These are phyloP conservation scores for Unio pictorum DNA, from an alignment of 2,888 invertebrate species.

Conservation along the genomic window DNA sequence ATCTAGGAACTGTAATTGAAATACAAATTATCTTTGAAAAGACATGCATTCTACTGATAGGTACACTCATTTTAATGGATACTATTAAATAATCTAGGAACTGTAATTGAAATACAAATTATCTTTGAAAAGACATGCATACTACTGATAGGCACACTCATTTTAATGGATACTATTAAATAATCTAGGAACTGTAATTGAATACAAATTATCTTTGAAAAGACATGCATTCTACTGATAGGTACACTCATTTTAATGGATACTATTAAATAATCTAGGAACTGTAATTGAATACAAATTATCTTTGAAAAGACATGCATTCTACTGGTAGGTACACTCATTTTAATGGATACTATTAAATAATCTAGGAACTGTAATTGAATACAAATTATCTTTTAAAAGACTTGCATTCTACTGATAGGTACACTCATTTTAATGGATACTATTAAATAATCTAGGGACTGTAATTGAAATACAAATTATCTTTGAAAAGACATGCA, in stretches of 20 bases:
- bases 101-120: conserved; percentile 66
- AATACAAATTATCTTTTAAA: too few species aligned
- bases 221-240: background rate
- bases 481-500: background rate
- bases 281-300: conserved; percentile 66
- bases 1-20: conserved; percentile 68
- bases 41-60: background rate
- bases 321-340: background rate
- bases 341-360: background rate
- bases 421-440: background rate
- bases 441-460: conserved; percentile 44
- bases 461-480: conserved; percentile 67
- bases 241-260: background rate
- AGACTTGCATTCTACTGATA: background rate
- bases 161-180: background rate
- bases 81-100: conserved; percentile 47
- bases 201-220: too few species aligned
- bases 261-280: conserved; percentile 44
- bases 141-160: background rate
- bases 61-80: background rate
- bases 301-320: background rate
- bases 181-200: conserved; percentile 67
- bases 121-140: background rate
- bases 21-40: too few species aligned
- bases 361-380: conserved; percentile 67